Conservation (phyloP, 2,888 invertebrate species). For the Chrysolina haemoptera region DNA sequence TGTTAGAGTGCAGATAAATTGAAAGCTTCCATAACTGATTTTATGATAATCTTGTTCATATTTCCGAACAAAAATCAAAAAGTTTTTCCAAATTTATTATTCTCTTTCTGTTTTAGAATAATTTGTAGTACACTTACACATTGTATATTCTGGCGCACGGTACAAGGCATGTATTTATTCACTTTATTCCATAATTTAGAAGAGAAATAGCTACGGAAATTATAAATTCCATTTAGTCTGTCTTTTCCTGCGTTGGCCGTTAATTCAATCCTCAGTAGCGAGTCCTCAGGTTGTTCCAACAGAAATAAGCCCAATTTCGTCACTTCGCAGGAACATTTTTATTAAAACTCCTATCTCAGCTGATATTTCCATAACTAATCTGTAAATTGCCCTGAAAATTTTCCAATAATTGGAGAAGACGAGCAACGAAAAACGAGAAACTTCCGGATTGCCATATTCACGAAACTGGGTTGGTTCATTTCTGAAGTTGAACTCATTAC, state of each 20-base stretch:
- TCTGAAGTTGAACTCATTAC: conserved; percentile 18
- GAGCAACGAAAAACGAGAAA: not conserved
- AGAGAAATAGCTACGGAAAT: no score
- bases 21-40: no score
- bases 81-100: no score
- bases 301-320: not conserved
- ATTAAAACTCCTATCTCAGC: not conserved
- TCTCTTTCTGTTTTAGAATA: no score
- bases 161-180: no score
- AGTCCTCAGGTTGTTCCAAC: not conserved
- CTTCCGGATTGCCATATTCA: not conserved
- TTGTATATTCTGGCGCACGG: no score
- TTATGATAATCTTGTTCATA: no score
- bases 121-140: no score
- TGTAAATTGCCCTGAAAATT: not conserved
- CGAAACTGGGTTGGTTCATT: conserved; percentile 3
- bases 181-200: no score
- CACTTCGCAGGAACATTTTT: not conserved
- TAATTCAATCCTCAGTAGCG: not conserved
- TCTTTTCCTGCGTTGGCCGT: not conserved
- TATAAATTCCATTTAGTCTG: no score
- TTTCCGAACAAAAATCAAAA: no score
- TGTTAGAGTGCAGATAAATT: no score
- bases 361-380: not conserved
- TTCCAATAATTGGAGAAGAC: not conserved